Base-by-base conservation (phyloP, 2,888 invertebrate genomes). In the Phengaris arion region DNA sequence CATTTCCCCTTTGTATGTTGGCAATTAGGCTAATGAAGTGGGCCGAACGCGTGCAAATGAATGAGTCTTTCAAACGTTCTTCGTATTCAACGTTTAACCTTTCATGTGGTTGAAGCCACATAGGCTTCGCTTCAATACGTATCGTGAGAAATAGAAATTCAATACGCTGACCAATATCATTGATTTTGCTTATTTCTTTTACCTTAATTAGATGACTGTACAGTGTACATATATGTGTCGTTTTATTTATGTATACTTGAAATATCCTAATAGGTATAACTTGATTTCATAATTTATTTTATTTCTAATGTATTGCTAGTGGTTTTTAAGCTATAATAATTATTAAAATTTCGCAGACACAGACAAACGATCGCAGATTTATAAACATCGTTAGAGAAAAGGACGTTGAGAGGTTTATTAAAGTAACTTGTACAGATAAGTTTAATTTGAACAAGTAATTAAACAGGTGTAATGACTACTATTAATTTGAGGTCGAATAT, bases 11-110 rank as follows among this genome's bases (percentile, higher is more conserved):
- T 90, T 91, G 90, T 90, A 85, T 83, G 86, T 82, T 79, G 82
- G 92, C 92, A 92, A 93, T 93, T 93, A 93, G 90, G 87, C 89
- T 92, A 92, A 92, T 93, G 92, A 93, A 93, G 92, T 88, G 87
- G 85, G 85, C 83, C 83, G 84, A 84, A 84, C 81, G 77, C 79
- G 84, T 84, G 86, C 83, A 87, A 90, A 90, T 92, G 92, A 92
- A 93, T 89, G 84, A 86, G 85, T 85, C 86, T 86, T 83, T 82
- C 85, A 85, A 81, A 81, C 85, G 87, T 87, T 90, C 89, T 87
- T 87, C 83, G 85, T 87, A 89, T 91, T 90, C 88, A 88, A 77
- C 82, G 82, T 83, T 87, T 86, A 87, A 91, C 90, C 90, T 93
- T 93, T 93, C 91, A 92, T 92, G 92, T 90, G 88, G 89, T 87